These are phyloP conservation scores for Bombyx mandarina DNA, from an alignment of 1,140 invertebrate species.

Conservation along the genomic window DNA sequence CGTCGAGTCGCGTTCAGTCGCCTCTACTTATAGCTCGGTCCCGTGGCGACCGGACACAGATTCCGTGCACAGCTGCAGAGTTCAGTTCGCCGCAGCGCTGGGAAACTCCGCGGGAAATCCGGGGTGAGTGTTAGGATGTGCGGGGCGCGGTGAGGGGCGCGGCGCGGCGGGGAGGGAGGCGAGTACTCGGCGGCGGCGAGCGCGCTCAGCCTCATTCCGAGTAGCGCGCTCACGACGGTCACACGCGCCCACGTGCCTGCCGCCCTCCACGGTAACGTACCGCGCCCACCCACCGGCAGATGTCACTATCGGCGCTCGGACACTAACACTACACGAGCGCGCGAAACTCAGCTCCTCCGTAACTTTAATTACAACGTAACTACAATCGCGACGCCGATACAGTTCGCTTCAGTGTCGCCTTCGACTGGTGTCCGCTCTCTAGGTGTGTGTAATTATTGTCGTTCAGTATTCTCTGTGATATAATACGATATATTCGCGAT, in stretches of 20 bases:
- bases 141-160: constrained; percentile 1
- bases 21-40: background rate
- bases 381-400: no score
- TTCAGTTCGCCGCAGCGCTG: background rate
- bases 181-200: constrained; percentile 15
- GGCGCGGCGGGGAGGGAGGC: constrained; percentile 9
- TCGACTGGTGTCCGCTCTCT: no score
- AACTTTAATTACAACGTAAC: no score
- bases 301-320: constrained; percentile 27
- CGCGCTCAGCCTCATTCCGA: constrained; percentile 30
- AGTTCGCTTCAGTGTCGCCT: no score
- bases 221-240: constrained; percentile 33
- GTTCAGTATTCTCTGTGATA: no score
- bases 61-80: background rate
- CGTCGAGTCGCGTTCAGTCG: background rate
- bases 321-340: constrained; percentile 9
- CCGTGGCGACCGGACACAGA: background rate
- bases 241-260: constrained; percentile 19
- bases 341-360: background rate
- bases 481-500: no score
- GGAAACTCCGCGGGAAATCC: constrained; percentile 8
- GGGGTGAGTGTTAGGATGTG: background rate
- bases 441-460: no score
- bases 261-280: constrained; percentile 14
- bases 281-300: constrained; percentile 17